Evolutionary conservation across 2,113 vertebrate genomes (phyloP), one percentile per base, ranked within the genome.

Genomic region (Ciconia boyciana): DNA sequence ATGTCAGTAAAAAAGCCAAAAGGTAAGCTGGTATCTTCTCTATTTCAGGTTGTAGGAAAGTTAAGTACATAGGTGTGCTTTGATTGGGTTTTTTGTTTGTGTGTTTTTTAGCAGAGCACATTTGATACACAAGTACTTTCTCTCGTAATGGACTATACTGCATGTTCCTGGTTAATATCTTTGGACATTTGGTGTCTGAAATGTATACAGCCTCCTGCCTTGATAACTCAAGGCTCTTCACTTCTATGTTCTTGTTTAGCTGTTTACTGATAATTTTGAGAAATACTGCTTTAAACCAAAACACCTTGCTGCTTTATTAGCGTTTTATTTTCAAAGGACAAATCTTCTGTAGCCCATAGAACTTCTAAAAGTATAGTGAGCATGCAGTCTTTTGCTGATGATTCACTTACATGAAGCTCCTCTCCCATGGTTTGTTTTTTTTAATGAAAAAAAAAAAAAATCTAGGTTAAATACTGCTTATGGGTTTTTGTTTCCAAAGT

Each of bases 1-100:
- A 99, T 90, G 98, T 97, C 97, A 99, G 97, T 98, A 99, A 99
- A 96, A 99, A 99, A 95, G 98, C 98, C 95, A 99, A 99, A 98
- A 98, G 99, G 99, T 99, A 97, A 95, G 89, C 79, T 94, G 74
- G 21, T 69, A 66, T 76, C 48, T 70, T 46, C 89, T 79, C 60
- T 79, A 2, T 36, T 76, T 49, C 34, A 72, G 16, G 39, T 29
- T 82, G 13, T 48, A n/a, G 43, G 24, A 44, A 77, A 54, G 44
- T 54, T 64, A 21, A 43, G 10, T 32, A 18, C 28, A 2, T 9
- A 24, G 32, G 13, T 46, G 66, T 46, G 31, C n/a, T 34, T 44
- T 36, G 7, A 7, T 28, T 57, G 49, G 5, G 1, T 8, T 19
- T 52, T 69, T 43, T 54, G 24, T 14, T 1, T 8, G 20, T 39